phyloP scores from a whole-genome alignment of 2,797 vertebrate genomes.

The Sebastes cheni region DNA sequence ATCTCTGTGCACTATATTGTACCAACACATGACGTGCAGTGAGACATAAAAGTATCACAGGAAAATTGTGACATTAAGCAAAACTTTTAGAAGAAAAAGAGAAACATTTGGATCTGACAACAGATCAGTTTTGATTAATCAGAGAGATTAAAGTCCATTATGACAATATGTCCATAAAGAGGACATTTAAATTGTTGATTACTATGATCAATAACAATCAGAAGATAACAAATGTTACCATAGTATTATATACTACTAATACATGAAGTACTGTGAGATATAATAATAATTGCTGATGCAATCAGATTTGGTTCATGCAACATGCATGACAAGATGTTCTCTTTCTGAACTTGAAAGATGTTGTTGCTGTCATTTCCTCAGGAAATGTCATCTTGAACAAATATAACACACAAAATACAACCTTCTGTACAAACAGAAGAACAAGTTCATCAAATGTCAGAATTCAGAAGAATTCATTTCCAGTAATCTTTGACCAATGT shows the following conservation, averaged over 20 bases:
- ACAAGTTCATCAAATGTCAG: background rate
- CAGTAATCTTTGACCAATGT: conserved; percentile 27
- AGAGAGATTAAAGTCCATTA: background rate
- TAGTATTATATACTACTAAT: background rate
- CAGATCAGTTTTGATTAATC: background rate
- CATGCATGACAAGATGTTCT: conserved; percentile 42
- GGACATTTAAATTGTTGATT: background rate
- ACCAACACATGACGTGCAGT: background rate
- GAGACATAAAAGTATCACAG: background rate
- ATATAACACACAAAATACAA: background rate
- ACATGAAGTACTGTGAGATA: background rate
- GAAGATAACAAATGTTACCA: background rate
- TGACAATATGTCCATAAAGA: background rate
- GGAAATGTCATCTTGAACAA: conserved; percentile 32
- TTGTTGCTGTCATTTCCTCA: conserved; percentile 75
- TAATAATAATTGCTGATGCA: background rate
- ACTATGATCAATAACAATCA: background rate
- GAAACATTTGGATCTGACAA: background rate
- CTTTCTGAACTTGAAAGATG: conserved; percentile 55
- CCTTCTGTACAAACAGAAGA: background rate
- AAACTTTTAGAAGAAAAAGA: background rate
- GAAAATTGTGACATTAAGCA: background rate
- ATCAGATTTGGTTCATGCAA: conserved; percentile 9
- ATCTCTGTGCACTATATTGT: background rate
- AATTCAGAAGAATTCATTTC: background rate